Evolutionary conservation across 2,888 invertebrate genomes (phyloP), one percentile per base, ranked within the genome.

Genomic region (Lasioglossum marginatum): DNA sequence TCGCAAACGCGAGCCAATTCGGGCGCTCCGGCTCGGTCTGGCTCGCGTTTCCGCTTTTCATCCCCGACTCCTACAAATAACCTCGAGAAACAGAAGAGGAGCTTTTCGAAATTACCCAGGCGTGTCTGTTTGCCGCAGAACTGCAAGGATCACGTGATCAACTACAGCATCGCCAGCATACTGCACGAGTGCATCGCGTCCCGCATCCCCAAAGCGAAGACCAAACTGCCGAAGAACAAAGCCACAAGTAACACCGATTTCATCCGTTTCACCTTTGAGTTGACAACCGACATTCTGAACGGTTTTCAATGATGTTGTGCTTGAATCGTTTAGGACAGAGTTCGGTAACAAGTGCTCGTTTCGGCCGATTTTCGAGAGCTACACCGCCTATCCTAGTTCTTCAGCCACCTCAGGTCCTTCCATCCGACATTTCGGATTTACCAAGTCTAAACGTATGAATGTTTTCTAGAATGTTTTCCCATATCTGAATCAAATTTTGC

Each of bases 141-240:
- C 88, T 95, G 96, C 77, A 96, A 96, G 93, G 97, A 97, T 87
- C 94, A 96, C 60, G 94, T 96, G 16, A 96, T 96, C 5, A 95
- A 95, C 63, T 96, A 96, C 77, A 96, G 96, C 91, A 95, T 97
- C 85, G 95, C 96, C 76, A 95, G 96, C 27, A 96, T 97, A 92
- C 92, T 97, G 82, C 96, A 96, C 92, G 97, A 97, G 95, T 96
- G 96, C 80, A 94, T 97, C 89, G 96, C 97, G 89, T 95, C 96
- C 78, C 96, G 96, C 87, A 87, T 92, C 79, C 91, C 94, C 88
- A 95, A 92, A 84, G 86, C 90, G 48, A 94, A 93, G 85, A 83
- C 88, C 19, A 94, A 92, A 85, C 92, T 91, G 34, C 87, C 87
- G 79, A 94, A 93, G 82, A 91, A 85, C 74, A 93, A 93, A 85